Base-by-base conservation (phyloP, 2,888 invertebrate species). In the Celastrina argiolus region DNA sequence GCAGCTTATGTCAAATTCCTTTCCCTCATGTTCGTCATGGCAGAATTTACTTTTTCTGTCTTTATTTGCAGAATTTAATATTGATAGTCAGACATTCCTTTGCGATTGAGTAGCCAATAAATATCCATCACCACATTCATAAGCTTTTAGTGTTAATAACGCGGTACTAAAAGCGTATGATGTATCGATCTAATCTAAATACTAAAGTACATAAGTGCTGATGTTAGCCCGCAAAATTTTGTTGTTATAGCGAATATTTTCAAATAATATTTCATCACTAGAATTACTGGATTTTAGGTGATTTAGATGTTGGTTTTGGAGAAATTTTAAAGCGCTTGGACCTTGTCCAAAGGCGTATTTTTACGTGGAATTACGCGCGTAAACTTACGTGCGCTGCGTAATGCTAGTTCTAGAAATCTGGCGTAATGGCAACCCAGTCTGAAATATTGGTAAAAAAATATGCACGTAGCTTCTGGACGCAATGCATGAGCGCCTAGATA, bases 131-230 rank as follows among this genome's bases (percentile, higher is more conserved):
- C 45, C 16, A 8, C 18, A 8, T n/a, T 45, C 45, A 45, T 51
- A 51, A 51, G 51, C 51, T 51, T 22, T 51, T 51, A 51, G 51
- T 51, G 51, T 12, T 51, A 22, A 22, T 51, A 51, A 12, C 51
- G 51, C 22, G 51, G 22, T 22, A 8, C 45, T 51, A 22, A 51
- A 51, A 22, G 45, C 45, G 5, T 16, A 6, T 51, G 51, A 22
- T 22, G 22, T 51, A 51, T 51, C 22, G 22, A 22, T 51, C 12
- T 51, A 22, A 51, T 51, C 51, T 22, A 22, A 51, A 12, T 22
- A 22, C 51, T 51, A 22, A 22, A n/a, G n/a, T n/a, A 51, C 18
- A 1, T 51, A 22, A 51, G 22, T 51, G 51, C 51, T 22, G 0
- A 51, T 51, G 51, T 12, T 3, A 18, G 4, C 22, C 22, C 22